Base-by-base conservation (phyloP, 2,888 invertebrate species). In the Camptogramma bilineatum region DNA sequence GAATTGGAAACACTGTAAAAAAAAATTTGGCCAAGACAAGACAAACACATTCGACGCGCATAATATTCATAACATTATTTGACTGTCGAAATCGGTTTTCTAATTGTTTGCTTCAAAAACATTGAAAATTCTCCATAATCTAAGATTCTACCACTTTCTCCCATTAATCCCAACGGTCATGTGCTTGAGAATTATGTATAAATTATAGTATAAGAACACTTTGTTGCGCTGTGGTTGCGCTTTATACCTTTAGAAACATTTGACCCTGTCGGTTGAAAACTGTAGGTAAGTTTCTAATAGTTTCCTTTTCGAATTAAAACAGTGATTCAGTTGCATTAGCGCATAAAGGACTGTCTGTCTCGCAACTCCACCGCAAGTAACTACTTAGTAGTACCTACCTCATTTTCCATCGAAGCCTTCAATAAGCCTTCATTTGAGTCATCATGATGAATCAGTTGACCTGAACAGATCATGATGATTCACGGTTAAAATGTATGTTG, bases 281-380 rank as follows among this genome's bases (percentile, higher is more conserved):
- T 34, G 34, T 34, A 5, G 34, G 44, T 28, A 48, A 62, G 66
- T 66, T 62, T 62, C 62, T 59, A 66, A 62, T 62, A 52, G 58
- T 55, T 66, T 66, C 56, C 66, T 56, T 28, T 62, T 52, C 47
- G 58, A 56, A 52, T 53, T 48, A 47, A 57, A 16, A 18, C 53
- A 56, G 57, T 80, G 78, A 81, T 68, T 80, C 81, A 70, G 74
- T 70, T 47, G 52, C 66, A 74, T 76, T 73, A 73, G 70, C 79
- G 74, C 78, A 75, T 73, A 73, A 64, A 72, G 65, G 54, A 67
- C 70, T 66, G 72, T 70, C 67, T 48, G 73, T 72, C 68, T 44
- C 48, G 54, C 63, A 51, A 63, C 46, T 62, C 59, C 51, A 55
- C 55, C 51, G 54, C 62, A 72, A 63, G 66, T 67, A n/a, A n/a